Conservation (phyloP, 2,113 vertebrate species). For the pig (Sus scrofa) region DNA sequence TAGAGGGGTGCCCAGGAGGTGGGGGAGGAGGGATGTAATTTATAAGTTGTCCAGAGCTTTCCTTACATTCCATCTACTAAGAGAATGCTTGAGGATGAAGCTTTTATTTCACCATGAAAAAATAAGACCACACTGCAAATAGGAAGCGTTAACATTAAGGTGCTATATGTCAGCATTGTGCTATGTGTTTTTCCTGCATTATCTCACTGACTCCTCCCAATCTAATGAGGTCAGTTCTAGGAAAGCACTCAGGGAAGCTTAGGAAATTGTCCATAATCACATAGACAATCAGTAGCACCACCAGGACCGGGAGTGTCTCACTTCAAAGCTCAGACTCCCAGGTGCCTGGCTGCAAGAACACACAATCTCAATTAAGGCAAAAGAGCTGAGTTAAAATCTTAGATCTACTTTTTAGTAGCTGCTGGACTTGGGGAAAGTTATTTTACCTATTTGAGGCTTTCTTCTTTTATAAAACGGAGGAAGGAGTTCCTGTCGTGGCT, state of each 20-base stretch:
- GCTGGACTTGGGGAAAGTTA: not conserved
- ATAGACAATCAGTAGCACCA: not conserved
- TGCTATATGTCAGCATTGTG: not conserved
- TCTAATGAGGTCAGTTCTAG: not conserved
- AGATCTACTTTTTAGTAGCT: not conserved
- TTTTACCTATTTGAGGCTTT: conserved; percentile 8
- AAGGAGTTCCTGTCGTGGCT: too few species aligned
- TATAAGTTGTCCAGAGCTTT: not conserved
- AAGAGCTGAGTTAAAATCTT: not conserved
- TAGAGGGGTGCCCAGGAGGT: not conserved
- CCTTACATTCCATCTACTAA: not conserved
- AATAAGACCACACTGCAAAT: conserved; percentile 16
- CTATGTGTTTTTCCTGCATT: not conserved
- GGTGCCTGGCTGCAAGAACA: conserved; percentile 14
- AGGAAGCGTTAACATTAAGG: not conserved
- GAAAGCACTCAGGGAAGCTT: not conserved
- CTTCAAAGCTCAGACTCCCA: not conserved
- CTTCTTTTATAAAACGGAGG: conserved; percentile 7
- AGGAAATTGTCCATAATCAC: not conserved
- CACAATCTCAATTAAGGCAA: not conserved
- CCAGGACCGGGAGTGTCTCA: not conserved
- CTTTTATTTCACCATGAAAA: not conserved
- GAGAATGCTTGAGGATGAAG: conserved; percentile 19
- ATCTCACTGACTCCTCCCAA: not conserved
- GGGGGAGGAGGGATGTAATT: not conserved